Evolutionary conservation across 2,797 vertebrate species (phyloP), one percentile per base, ranked within the genome.

Genomic region (Calcarius lapponicus): DNA sequence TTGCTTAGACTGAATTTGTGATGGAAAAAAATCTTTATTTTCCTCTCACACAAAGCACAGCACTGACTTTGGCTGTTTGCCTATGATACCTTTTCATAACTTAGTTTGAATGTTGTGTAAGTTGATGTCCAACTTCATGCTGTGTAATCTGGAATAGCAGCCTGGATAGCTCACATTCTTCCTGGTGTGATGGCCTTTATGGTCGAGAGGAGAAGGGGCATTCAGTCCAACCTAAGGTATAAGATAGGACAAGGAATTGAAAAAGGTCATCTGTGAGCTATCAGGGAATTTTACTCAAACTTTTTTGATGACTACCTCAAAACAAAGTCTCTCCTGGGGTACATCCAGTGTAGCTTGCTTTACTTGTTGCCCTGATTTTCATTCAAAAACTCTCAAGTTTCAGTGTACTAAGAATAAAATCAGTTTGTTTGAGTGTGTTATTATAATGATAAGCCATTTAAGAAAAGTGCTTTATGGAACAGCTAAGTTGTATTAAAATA

Each of bases 41-140:
- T 7, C 1, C 42, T 64, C 12, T 65, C 34, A 31, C 0, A 0
- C 60, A 71, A 58, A 58, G 26, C 25, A 13, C 9, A 66, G 36
- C 17, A 18, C 13, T 36, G 42, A 24, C 36, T 60, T 0, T 4
- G 34, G 65, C 61, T 79, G 2, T 80, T 94, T n/a, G 45, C 32
- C 11, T 43, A 2, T 9, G 36, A 2, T 36, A 42, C 8, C 15
- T 86, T 74, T 57, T 48, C 17, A 29, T 67, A 80, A 34, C 17
- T 50, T 54, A 9, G 36, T 89, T 64, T 51, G 54, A 82, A 20
- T 42, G 26, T 78, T 45, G 32, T n/a, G 7, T 69, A 58, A 57
- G 7, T 34, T 57, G 14, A 16, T 71, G 53, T 64, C 36, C 29
- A 26, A 2, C 45, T 73, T 38, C 10, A 10, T 61, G 60, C 51